Base-by-base conservation (phyloP, 2,888 invertebrate genomes). In the Heliconius hortense region DNA sequence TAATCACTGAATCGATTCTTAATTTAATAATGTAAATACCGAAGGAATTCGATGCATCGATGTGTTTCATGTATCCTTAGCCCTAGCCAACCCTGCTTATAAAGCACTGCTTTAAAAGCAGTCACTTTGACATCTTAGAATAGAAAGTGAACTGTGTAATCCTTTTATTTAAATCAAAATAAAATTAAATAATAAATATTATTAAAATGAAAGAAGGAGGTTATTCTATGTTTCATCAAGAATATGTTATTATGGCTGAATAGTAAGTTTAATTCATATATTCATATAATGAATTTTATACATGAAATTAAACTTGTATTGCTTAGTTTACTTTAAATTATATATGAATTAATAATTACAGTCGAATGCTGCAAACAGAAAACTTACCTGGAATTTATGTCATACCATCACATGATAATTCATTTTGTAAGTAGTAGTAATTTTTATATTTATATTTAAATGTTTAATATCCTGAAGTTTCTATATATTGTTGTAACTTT, bases 161-260 rank as follows among this genome's bases (percentile, higher is more conserved):
- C 24, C 11, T 15, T 39, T 39, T 64, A 35, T 64, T 66, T 18
- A 78, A 78, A 86, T 70, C 77, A 93, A 92, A 92, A 86, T 82
- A 82, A 89, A 90, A 79, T 89, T 89, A 78, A 84, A 79, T 73
- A 87, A 83, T 78, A 86, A 87, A 88, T 82, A 81, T 82, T 91
- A 96, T 86, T 91, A 96, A 86, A 95, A 95, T 89, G 88, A 95
- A 93, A 94, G 96, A 96, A 86, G 90, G 96, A 74, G 90, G 96
- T 76, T 96, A 97, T 87, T 96, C 96, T 66, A 95, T 96, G 81
- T 97, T 97, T 87, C 96, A 97, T 84, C 97, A 97, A 87, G 98
- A 98, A 90, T 98, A 98, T 85, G 96, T 97, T 82, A 96, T 98
- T 82, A 95, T 98, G 90, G 97, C 98, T 5, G 98, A 98, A 94